Evolutionary conservation across 1,140 invertebrate genomes (phyloP).

Genomic region (Trypoxylus dichotomus): DNA sequence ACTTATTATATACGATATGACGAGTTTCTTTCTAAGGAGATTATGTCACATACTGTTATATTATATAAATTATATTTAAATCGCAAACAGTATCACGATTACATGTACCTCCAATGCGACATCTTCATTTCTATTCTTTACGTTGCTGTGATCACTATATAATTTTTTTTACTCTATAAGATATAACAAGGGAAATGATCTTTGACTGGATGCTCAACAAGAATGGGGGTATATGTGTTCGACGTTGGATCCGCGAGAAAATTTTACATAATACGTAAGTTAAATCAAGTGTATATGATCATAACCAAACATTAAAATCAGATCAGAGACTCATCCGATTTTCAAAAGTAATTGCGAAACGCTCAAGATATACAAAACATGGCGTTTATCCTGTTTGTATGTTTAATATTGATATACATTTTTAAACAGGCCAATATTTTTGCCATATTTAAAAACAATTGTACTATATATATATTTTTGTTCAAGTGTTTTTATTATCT

Average conservation of each 20-base stretch:
- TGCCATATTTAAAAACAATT: constrained; percentile 20
- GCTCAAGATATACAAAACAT: constrained; percentile 1
- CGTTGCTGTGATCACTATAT: constrained; percentile 2
- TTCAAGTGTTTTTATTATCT: constrained; percentile 28
- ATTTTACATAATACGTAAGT: not conserved
- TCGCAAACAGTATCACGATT: not conserved
- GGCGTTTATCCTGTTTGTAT: not conserved
- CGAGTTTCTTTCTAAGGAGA: not conserved
- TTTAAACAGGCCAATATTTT: constrained; percentile 24
- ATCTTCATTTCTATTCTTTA: constrained; percentile 6
- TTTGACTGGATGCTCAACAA: not conserved
- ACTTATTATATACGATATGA: not conserved
- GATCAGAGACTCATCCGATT: not conserved
- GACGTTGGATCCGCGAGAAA: not conserved
- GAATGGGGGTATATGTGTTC: not conserved
- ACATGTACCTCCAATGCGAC: not conserved
- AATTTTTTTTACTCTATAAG: constrained; percentile 1
- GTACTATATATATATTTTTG: constrained; percentile 28
- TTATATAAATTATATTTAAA: constrained; percentile 7
- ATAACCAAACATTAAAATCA: not conserved
- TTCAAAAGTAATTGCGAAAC: not conserved
- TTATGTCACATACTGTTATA: not conserved
- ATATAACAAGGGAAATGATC: not conserved
- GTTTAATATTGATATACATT: not conserved
- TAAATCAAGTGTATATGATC: not conserved